phyloP scores from a whole-genome alignment of 2,113 vertebrate species.

The Sminthopsis crassicaudata region DNA sequence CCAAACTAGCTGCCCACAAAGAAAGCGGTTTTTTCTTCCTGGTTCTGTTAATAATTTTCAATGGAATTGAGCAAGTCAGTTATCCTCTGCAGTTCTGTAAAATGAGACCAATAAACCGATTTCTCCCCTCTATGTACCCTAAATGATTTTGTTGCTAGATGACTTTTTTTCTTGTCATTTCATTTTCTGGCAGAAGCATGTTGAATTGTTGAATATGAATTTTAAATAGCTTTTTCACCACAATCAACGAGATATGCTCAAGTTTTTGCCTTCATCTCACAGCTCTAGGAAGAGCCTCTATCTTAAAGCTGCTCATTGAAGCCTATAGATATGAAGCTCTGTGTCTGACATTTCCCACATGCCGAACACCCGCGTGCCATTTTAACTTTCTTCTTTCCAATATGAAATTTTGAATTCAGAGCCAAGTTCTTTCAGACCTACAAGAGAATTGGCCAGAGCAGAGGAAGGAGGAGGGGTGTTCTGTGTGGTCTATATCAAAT shows the following conservation, averaged over 20 bases:
- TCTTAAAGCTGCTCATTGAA: not conserved
- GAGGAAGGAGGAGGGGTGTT: not conserved
- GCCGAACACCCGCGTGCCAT: not conserved
- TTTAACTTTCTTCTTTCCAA: not conserved
- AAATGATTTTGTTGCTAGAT: not conserved
- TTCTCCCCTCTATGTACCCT: not conserved
- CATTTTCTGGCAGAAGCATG: not conserved
- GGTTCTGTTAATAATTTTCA: constrained; percentile 2
- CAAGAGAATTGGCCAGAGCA: not conserved
- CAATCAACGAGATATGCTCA: not conserved
- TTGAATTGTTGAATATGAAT: not conserved
- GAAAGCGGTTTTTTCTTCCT: constrained; percentile 18
- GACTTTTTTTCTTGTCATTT: constrained; percentile 29
- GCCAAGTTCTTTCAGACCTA: constrained; percentile 3
- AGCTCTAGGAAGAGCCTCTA: constrained; percentile 16
- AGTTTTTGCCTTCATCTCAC: not conserved
- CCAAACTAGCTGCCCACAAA: not conserved
- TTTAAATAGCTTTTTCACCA: not conserved
- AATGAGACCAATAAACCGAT: constrained; percentile 28
- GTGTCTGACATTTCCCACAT: not conserved
- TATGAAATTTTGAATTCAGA: constrained; percentile 21
- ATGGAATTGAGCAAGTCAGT: constrained; percentile 16
- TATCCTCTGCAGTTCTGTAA: not conserved
- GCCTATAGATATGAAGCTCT: not conserved
- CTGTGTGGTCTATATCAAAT: not conserved